These are phyloP conservation scores for Philonicus albiceps DNA, from an alignment of 2,888 invertebrate genomes.

Conservation along the genomic window DNA sequence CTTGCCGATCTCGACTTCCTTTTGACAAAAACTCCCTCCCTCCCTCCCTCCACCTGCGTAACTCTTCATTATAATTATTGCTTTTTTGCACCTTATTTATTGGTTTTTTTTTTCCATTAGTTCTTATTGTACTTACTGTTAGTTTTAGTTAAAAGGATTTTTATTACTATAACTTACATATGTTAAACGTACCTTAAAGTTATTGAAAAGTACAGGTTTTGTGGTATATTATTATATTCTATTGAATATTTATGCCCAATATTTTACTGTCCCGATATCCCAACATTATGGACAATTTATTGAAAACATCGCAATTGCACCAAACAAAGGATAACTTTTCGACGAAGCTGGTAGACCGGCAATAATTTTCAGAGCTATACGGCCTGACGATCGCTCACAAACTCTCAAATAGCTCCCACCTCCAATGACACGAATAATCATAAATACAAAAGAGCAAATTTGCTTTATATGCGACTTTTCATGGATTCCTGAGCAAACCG, in stretches of 20 bases:
- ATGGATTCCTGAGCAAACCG: not conserved
- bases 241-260: not conserved
- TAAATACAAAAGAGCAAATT: constrained; percentile 20
- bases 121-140: no score
- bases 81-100: no score
- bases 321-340: not conserved
- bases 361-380: not conserved
- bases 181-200: no score
- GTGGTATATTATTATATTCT: not conserved
- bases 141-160: no score
- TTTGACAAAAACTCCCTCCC: no score
- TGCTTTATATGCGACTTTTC: constrained; percentile 24
- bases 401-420: not conserved
- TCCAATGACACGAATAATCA: constrained; percentile 4
- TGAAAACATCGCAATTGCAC: not conserved
- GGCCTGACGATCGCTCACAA: not conserved
- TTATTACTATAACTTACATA: no score
- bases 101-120: no score
- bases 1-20: no score
- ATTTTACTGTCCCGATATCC: not conserved
- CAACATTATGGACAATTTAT: not conserved
- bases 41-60: no score
- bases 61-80: no score
- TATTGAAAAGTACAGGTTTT: not conserved
- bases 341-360: not conserved